Conservation (phyloP, 2,888 invertebrate species). For the Lasioglossum calceatum region DNA sequence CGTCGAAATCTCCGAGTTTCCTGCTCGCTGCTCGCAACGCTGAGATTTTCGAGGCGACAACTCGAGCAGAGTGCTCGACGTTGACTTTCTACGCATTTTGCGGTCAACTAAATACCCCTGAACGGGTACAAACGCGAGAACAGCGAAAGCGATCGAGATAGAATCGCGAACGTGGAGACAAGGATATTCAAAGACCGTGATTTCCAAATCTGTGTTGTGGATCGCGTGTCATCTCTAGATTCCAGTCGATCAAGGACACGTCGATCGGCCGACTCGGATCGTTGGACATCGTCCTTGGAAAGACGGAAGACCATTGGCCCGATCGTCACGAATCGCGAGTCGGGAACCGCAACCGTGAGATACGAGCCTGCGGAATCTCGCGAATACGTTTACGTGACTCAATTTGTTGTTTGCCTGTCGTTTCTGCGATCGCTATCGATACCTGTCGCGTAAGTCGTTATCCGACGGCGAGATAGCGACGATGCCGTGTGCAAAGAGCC, state of each 20-base stretch:
- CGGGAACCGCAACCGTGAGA: background rate
- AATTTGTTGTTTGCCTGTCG: background rate
- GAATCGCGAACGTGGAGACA: background rate
- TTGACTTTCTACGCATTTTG: background rate
- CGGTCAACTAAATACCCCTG: background rate
- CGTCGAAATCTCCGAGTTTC: background rate
- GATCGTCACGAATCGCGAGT: background rate
- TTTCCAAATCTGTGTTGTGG: background rate
- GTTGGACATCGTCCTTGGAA: background rate
- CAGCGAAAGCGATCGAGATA: background rate
- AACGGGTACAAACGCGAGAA: background rate
- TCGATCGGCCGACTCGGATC: background rate
- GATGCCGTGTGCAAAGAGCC: slow-evolving; percentile 62
- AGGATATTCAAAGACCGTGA: background rate
- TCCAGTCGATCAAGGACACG: background rate
- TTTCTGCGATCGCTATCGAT: slow-evolving; percentile 32
- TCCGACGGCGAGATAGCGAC: slow-evolving; percentile 43
- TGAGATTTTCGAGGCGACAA: background rate
- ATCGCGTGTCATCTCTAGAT: background rate
- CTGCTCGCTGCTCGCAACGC: background rate
- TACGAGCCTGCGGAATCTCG: background rate
- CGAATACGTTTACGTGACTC: slow-evolving; percentile 8
- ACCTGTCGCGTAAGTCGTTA: slow-evolving; percentile 20
- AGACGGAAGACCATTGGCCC: background rate
- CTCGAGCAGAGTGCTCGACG: background rate